Percentiles rank a stretch among this genome's conserved stretches.
These are phyloP conservation scores for Lepidostoma basale DNA, from an alignment of 1,140 invertebrate species.

Conservation along the genomic window DNA sequence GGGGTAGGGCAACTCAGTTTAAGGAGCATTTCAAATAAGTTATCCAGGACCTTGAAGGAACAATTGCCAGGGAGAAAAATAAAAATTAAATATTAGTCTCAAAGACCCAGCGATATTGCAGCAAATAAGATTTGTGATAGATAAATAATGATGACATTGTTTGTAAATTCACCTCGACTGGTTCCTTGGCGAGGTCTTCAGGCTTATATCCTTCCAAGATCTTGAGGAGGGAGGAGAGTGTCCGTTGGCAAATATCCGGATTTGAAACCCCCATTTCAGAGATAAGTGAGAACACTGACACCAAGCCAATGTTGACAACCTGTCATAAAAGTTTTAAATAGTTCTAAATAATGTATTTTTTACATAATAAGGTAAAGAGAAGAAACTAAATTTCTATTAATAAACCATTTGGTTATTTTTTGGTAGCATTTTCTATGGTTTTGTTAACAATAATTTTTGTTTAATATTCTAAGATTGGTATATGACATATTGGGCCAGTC, in stretches of 20 bases:
- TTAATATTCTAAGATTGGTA: not conserved
- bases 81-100: not conserved
- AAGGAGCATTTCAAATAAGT: conserved; percentile 52
- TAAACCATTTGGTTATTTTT: not conserved
- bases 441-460: not conserved
- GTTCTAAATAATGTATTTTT: not conserved
- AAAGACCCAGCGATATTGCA: not conserved
- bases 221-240: conserved; percentile 85
- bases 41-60: conserved; percentile 51
- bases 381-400: not conserved
- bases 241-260: conserved; percentile 84
- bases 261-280: conserved; percentile 82
- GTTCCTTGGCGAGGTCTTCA: conserved; percentile 75
- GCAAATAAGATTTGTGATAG: not conserved
- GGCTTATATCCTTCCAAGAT: conserved; percentile 89
- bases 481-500: not conserved
- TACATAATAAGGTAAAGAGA: not conserved
- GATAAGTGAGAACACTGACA: conserved; percentile 90
- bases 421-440: not conserved
- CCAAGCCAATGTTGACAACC: conserved; percentile 90
- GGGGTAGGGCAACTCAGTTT: conserved; percentile 56
- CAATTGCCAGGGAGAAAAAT: not conserved
- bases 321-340: conserved; percentile 55
- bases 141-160: not conserved
- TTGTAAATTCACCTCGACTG: conserved; percentile 49